Evolutionary conservation across 2,888 invertebrate species (phyloP).

Genomic region (Amphipyra berbera): DNA sequence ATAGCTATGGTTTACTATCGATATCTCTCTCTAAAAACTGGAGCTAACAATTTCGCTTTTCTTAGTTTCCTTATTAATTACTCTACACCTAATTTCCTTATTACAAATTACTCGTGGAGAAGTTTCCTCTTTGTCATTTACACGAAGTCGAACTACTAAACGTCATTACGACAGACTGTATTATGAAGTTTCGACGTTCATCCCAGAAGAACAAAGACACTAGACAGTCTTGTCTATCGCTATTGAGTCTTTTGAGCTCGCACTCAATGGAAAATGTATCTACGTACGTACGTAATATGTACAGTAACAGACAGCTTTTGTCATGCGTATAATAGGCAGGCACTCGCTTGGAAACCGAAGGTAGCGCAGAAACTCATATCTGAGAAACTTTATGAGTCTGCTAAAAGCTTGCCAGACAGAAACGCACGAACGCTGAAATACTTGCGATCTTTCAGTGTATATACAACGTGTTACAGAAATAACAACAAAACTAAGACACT

Average conservation of each 20-base stretch:
- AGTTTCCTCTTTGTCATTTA: constrained; percentile 11
- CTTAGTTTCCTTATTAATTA: not conserved
- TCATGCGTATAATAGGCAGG: constrained; percentile 24
- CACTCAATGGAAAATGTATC: constrained; percentile 21
- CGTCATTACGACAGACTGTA: constrained; percentile 7
- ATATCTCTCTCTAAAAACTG: not conserved
- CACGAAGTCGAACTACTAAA: constrained; percentile 13
- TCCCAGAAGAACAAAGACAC: constrained; percentile 24
- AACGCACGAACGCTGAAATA: too few relatives aligned
- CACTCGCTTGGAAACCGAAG: constrained; percentile 19
- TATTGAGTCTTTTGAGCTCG: constrained; percentile 34
- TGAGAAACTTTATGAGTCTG: constrained; percentile 10
- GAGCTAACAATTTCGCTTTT: not conserved
- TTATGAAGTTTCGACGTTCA: constrained; percentile 32
- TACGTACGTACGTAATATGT: constrained; percentile 5
- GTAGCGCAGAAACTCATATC: constrained; percentile 12
- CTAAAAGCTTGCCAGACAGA: not conserved
- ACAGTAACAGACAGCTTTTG: constrained; percentile 39
- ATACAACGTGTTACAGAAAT: too few relatives aligned
- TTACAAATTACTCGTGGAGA: not conserved
- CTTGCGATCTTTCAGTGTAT: too few relatives aligned
- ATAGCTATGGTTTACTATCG: constrained; percentile 10
- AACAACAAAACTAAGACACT: too few relatives aligned
- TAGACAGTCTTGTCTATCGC: constrained; percentile 25
- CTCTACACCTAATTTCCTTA: not conserved